Evolutionary conservation across 2,797 vertebrate genomes (phyloP), one percentile per base, ranked within the genome.

Genomic region (Acanthornis magna): DNA sequence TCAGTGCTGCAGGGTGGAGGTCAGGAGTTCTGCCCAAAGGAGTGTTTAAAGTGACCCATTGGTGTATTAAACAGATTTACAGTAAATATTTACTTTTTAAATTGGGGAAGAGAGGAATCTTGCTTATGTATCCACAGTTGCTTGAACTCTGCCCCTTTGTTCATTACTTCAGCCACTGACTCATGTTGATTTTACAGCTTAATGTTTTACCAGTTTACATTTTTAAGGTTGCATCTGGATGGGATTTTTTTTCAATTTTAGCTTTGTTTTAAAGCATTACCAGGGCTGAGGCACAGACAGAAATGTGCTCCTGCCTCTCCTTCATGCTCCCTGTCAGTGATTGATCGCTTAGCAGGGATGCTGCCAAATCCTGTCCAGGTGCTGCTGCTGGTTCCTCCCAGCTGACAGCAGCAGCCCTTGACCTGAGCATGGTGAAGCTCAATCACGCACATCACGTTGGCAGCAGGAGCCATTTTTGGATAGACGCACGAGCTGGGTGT

Each of bases 101-200:
- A 77, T 54, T 66, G 51, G 43, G 36, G 47, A 80, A 73, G 87
- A 68, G 53, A 85, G 16, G 60, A 61, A 55, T 70, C 34, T 86
- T 72, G 82, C n/a, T 55, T 66, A n/a, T 20, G 23, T 48, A 30
- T 78, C 78, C 30, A 14, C 47, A 92, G 62, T 36, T 85, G 55
- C 51, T 86, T 96, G 82, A 83, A 45, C 79, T 93, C 87, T 84
- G 67, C 70, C 42, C 32, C 70, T 81, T 63, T 4, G 38, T 68
- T 89, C 43, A 13, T 89, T 68, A 30, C 89, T 91, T 73, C 60
- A 85, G 48, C 85, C 83, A 36, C 91, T 53, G 82, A 47, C 82
- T 88, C 60, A 3, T 51, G 87, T 91, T 96, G 89, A 86, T 96
- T 95, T 95, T 92, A 48, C 8, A 6, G 76, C 63, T 90, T 58